These are phyloP conservation scores for Opisthocomus hoazin DNA, from an alignment of 2,113 vertebrate species.

Conservation along the genomic window DNA sequence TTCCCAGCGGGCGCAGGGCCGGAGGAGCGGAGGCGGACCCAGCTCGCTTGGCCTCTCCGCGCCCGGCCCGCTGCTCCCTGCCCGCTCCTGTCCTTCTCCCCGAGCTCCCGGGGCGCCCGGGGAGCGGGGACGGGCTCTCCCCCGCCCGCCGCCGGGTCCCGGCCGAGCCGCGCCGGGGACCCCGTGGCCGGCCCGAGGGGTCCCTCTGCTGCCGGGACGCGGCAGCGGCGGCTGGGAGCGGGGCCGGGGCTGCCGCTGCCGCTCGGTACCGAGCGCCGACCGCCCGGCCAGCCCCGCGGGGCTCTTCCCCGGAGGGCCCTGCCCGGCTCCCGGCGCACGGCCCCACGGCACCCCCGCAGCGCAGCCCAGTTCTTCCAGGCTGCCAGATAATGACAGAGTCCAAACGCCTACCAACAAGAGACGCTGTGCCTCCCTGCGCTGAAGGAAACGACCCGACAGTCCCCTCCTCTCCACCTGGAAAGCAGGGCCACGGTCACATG, in stretches of 20 bases:
- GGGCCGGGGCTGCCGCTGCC: neutral
- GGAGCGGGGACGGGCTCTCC: neutral
- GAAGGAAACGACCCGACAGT: neutral
- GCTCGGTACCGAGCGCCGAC: too few species aligned
- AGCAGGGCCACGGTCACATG: neutral
- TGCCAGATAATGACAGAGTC: neutral
- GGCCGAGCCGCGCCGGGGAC: neutral
- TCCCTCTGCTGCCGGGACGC: conserved; percentile 30
- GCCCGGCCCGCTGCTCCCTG: neutral
- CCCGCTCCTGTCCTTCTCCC: conserved; percentile 18
- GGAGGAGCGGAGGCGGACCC: neutral
- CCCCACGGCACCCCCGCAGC: neutral
- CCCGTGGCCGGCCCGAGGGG: neutral
- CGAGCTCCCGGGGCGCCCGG: neutral
- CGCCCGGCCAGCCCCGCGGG: neutral
- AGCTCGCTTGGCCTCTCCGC: neutral
- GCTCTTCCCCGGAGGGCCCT: neutral
- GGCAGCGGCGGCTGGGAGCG: neutral
- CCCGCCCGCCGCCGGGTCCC: neutral
- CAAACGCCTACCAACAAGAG: neutral
- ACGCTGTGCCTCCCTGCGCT: neutral
- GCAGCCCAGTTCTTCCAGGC: neutral
- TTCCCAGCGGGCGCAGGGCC: conserved; percentile 31
- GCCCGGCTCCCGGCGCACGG: neutral
- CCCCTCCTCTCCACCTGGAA: neutral